Evolutionary conservation across 2,113 vertebrate species (phyloP).

Genomic region (Sorex fumeus): DNA sequence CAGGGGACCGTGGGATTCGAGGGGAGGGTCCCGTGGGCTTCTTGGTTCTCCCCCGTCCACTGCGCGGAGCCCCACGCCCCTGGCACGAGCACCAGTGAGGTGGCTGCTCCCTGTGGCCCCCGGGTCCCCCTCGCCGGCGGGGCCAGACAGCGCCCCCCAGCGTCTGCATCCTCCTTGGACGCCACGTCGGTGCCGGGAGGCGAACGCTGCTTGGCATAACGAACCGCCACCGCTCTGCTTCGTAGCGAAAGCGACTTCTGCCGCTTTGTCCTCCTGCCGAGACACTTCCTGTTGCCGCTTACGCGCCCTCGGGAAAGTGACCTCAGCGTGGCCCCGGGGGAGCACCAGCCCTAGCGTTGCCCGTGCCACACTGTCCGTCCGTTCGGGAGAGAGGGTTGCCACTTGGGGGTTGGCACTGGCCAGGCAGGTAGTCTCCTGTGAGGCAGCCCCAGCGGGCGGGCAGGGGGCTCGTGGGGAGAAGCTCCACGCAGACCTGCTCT

Average conservation of each 20-base stretch:
- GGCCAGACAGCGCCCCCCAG: background rate
- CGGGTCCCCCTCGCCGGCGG: too few species aligned
- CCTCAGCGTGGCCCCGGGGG: background rate
- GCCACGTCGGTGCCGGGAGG: slow-evolving; percentile 20
- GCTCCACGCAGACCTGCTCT: background rate
- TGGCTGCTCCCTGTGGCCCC: too few species aligned
- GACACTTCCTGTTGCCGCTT: slow-evolving; percentile 51
- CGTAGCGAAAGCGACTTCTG: slow-evolving; percentile 75
- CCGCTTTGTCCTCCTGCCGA: slow-evolving; percentile 62
- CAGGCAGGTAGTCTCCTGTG: background rate
- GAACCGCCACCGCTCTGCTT: slow-evolving; percentile 84
- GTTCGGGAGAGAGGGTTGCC: background rate
- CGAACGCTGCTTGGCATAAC: slow-evolving; percentile 72
- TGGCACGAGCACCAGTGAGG: too few species aligned
- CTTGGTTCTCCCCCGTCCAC: too few species aligned
- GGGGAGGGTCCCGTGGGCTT: too few species aligned
- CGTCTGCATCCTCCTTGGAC: slow-evolving; percentile 55
- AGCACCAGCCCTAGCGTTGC: background rate
- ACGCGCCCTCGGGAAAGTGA: slow-evolving; percentile 51
- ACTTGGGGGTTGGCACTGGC: background rate
- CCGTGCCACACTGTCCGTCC: background rate
- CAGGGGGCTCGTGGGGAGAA: slow-evolving; percentile 31
- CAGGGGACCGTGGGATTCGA: too few species aligned
- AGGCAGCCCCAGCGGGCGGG: slow-evolving; percentile 5
- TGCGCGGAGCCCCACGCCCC: too few species aligned